phyloP scores from a whole-genome alignment of 2,797 vertebrate genomes.

The Pseudochirops cupreus region DNA sequence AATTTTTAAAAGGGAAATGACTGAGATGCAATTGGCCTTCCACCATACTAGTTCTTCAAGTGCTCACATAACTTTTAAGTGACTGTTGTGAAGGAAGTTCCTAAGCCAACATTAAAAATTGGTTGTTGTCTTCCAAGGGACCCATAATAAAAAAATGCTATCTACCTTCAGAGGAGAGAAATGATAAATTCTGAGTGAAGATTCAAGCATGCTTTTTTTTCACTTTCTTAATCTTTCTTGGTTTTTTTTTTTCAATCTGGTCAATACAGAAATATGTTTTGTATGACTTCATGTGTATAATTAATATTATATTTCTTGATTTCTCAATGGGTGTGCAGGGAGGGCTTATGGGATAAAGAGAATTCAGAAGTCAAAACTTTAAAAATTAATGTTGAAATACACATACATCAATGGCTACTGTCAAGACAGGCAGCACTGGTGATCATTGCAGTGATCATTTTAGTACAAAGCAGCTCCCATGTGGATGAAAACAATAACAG shows the following conservation, averaged over 20 bases:
- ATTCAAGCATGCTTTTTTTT: neutral
- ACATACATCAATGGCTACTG: neutral
- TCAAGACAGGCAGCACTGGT: neutral
- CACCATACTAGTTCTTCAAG: neutral
- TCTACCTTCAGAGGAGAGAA: neutral
- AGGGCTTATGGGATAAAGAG: neutral
- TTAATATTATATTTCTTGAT: neutral
- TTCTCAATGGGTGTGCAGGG: neutral
- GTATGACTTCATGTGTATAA: neutral
- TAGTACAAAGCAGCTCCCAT: neutral
- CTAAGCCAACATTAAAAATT: neutral
- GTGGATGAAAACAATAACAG: neutral
- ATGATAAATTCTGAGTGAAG: neutral
- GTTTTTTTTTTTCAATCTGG: neutral
- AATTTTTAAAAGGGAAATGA: neutral
- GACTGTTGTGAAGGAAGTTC: neutral
- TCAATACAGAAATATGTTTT: neutral
- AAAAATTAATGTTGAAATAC: neutral
- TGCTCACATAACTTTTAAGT: neutral
- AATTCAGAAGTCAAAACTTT: neutral
- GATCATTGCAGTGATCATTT: neutral
- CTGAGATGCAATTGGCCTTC: neutral
- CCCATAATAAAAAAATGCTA: neutral
- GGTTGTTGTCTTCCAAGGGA: neutral
- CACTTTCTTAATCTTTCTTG: neutral